These are phyloP conservation scores for Petrocephalus zakoni DNA, from an alignment of 2,113 vertebrate genomes.

Conservation along the genomic window DNA sequence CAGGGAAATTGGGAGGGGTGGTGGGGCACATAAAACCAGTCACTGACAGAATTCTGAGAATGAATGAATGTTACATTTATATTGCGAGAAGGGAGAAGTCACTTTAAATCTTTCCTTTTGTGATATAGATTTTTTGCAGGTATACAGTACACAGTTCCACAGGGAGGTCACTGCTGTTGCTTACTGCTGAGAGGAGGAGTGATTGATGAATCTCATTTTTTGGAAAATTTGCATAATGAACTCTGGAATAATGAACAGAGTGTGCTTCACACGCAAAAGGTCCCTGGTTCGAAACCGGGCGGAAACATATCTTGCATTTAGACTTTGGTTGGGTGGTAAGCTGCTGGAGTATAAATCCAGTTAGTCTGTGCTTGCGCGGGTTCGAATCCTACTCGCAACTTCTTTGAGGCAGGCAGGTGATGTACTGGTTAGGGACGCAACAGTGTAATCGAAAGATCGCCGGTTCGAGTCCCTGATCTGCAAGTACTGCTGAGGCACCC, in stretches of 20 bases:
- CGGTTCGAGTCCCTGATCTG: too few relatives aligned
- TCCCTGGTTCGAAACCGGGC: constrained; percentile 44
- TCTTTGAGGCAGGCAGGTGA: too few relatives aligned
- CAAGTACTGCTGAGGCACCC: too few relatives aligned
- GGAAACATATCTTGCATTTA: constrained; percentile 32
- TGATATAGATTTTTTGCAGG: not conserved
- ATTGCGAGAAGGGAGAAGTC: not conserved
- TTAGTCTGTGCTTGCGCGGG: too few relatives aligned
- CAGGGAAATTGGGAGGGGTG: not conserved
- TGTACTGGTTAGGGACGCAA: too few relatives aligned
- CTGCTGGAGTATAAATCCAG: too few relatives aligned
- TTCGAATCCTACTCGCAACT: too few relatives aligned
- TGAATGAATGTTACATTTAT: too few relatives aligned
- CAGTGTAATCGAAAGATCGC: too few relatives aligned
- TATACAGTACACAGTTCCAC: not conserved
- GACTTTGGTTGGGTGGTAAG: too few relatives aligned
- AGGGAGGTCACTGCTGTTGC: not conserved
- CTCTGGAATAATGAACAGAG: not conserved
- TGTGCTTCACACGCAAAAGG: constrained; percentile 49
- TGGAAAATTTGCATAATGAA: not conserved
- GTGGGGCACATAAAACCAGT: not conserved
- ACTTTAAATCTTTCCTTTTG: not conserved
- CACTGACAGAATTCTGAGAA: not conserved
- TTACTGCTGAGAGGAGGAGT: not conserved
- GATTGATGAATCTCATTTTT: not conserved